phyloP scores from a whole-genome alignment of 2,113 vertebrate species.

The Tyto alba region DNA sequence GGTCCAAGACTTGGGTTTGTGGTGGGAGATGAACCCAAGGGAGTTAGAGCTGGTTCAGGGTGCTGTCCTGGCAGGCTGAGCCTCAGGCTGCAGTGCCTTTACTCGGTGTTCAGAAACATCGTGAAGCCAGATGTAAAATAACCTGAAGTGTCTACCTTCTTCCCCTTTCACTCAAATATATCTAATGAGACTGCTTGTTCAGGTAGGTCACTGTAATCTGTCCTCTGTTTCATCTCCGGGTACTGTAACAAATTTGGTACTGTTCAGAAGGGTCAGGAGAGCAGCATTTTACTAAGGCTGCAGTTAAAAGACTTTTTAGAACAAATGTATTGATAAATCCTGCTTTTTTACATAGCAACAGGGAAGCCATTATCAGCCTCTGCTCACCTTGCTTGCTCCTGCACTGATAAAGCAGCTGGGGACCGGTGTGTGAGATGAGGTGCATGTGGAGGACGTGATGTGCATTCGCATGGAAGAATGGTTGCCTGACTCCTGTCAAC shows the following conservation, averaged over 20 bases:
- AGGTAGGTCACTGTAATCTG: not conserved
- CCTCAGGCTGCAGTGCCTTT: not conserved
- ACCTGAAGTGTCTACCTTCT: not conserved
- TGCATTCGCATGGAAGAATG: not conserved
- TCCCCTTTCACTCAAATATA: not conserved
- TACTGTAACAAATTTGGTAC: not conserved
- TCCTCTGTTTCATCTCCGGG: not conserved
- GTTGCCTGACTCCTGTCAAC: not conserved
- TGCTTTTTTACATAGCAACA: not conserved
- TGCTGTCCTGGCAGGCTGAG: not conserved
- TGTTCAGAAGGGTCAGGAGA: not conserved
- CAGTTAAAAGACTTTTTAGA: not conserved
- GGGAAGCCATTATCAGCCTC: not conserved
- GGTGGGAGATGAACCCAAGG: not conserved
- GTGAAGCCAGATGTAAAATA: not conserved
- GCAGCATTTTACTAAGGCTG: not conserved
- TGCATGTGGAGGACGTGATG: accelerated
- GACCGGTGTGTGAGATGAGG: not conserved
- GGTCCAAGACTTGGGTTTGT: not conserved
- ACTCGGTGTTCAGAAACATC: not conserved
- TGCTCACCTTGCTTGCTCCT: not conserved
- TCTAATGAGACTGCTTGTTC: not conserved
- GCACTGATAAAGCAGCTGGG: accelerated
- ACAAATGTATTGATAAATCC: not conserved
- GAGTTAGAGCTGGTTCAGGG: not conserved